Evolutionary conservation across 2,888 invertebrate species (phyloP), one percentile per base, ranked within the genome.

Genomic region (Chrysopilus asiliformis): DNA sequence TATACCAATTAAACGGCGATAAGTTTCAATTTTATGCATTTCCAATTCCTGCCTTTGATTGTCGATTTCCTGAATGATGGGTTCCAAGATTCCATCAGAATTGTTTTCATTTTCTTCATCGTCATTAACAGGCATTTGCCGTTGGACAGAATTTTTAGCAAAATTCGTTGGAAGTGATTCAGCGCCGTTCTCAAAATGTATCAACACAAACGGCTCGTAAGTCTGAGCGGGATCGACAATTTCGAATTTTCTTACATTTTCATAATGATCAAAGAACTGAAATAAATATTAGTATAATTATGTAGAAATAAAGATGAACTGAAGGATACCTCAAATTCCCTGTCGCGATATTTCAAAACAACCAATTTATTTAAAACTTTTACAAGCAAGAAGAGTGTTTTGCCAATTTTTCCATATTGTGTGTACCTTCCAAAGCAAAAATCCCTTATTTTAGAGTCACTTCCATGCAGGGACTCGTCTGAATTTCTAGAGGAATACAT

Each of bases 321-420:
- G 10, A 7, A 17, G 27, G 17, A 20, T 32, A 42, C 42, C 32
- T 38, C 33, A 33, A 34, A 40, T 20, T 32, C 36, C 16, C 22
- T 10, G 1, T 9, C 14, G 1, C 24, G 26, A 29, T 38, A 27
- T 22, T 42, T 40, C 3, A 40, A 20, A 16, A 35, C 33, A n/a
- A 42, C 13, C 24, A 42, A 13, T 14, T 42, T 40, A 25, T 39
- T 35, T 22, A 29, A 38, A 13, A 35, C 27, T 14, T 40, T 17
- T n/a, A 42, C 12, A 12, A 42, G 25, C 9, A 42, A 12, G 17
- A 39, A 42, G 3, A 39, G 28, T 14, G 31, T 14, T 16, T 39
- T 39, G 8, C 7, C 2, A 10, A 2, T 25, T 16, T 32, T 37
- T 8, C 17, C 8, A 19, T 27, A 37, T 5, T 19, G 6, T n/a